Base-by-base conservation (phyloP, 2,113 vertebrate genomes). In the Oryzias melastigma region DNA sequence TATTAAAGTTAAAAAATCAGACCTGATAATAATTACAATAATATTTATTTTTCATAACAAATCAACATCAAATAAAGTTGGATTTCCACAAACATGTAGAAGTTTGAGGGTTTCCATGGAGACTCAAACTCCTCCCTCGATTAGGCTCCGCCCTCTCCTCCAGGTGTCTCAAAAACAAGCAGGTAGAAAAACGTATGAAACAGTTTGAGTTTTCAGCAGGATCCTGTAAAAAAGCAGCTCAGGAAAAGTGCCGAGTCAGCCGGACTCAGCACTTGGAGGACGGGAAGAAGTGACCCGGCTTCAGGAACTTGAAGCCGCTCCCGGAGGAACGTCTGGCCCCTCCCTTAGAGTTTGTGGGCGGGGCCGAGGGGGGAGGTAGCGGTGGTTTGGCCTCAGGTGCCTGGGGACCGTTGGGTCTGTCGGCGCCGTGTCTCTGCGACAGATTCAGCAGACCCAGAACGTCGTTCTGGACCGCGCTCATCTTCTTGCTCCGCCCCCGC, bases 261-360 rank as follows among this genome's bases (percentile, higher is more conserved):
- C 20, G 52, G 46, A 58, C 51, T 90, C 84, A 98, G 77, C 96
- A 98, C 85, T 98, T 98, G 57, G 96, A 98, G 15, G 96, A 97
- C 25, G 96, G 96, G 67, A 97, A 97, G 71, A 98, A 95, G 64
- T 94, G 92, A 71, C 95, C 95, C 0, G 95, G 91, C 43, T 96
- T 95, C 67, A 95, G 82, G 62, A 98, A 95, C 77, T 94, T 98
- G 84, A 95, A 97, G 43, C 95, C 94, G 0, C 97, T 97, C 62
- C 92, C 95, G 12, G 94, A 88, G 0, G 94, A 92, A 68, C 95
- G 91, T 84, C 92, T 91, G 71, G 93, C 64, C 7, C 84, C 85
- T 40, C 89, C 65, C 47, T 90, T 88, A 3, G 88, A 44, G 3
- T 89, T 64, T 48, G 84, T 73, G 0, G 90, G 22, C n/a, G 17